phyloP scores from a whole-genome alignment of 2,113 vertebrate species.

The Catagonus wagneri region DNA sequence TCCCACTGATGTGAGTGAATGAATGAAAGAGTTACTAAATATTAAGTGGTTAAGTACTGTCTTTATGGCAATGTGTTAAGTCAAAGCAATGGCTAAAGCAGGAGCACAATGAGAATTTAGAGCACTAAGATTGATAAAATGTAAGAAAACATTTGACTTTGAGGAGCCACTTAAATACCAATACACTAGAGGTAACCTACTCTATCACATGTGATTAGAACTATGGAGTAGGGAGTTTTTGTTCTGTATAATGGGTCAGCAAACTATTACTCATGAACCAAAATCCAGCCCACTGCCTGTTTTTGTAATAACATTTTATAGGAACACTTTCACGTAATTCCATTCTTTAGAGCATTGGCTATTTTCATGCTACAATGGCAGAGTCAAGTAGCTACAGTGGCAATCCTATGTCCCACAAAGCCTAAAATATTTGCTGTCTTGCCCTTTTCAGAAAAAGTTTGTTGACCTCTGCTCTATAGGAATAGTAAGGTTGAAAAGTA shows the following conservation, averaged over 20 bases:
- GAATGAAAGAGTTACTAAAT: not conserved
- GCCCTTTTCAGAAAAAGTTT: not conserved
- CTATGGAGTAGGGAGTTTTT: not conserved
- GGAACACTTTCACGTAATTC: not conserved
- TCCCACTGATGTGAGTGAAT: not conserved
- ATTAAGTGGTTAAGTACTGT: not conserved
- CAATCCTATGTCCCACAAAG: not conserved
- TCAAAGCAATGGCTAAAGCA: not conserved
- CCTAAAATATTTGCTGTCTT: not conserved
- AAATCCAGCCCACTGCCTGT: not conserved
- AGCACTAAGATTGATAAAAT: not conserved
- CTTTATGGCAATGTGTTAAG: not conserved
- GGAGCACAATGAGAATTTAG: not conserved
- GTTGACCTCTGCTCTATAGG: not conserved
- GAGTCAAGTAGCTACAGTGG: not conserved
- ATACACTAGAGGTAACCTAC: not conserved
- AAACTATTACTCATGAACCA: not conserved
- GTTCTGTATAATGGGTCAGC: not conserved
- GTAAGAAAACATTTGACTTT: not conserved
- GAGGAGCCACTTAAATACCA: not conserved
- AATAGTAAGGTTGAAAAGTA: not conserved
- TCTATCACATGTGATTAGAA: not conserved
- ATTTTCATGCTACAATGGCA: not conserved
- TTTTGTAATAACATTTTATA: not conserved
- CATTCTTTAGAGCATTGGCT: not conserved